phyloP scores from a whole-genome alignment of 53 echinoderm and acorn worm genomes.

The Pentamera pediparva region DNA sequence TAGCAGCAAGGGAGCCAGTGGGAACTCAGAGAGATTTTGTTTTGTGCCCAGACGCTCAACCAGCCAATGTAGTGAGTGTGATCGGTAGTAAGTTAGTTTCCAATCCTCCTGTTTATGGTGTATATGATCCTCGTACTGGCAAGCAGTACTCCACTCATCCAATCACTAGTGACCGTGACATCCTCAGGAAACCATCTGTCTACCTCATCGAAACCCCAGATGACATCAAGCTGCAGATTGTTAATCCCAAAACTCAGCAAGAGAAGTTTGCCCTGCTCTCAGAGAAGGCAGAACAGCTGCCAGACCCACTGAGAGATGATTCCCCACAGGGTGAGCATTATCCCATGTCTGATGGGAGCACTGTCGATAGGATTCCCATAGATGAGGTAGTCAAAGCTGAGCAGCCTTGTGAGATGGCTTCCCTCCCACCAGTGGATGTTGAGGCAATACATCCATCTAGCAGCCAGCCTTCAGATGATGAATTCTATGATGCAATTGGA shows the following conservation, averaged over 20 bases:
- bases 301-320: not conserved
- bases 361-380: not conserved
- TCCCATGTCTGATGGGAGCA: not conserved
- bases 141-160: constrained; percentile 49
- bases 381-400: not conserved
- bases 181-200: constrained; percentile 50
- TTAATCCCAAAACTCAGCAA: constrained; percentile 42
- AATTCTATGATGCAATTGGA: constrained; percentile 19
- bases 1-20: no score
- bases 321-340: not conserved
- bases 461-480: constrained; percentile 10
- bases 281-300: not conserved
- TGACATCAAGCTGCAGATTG: constrained; percentile 31
- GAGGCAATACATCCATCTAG: not conserved
- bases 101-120: not conserved
- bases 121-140: constrained; percentile 52
- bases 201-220: constrained; percentile 33
- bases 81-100: constrained; percentile 16
- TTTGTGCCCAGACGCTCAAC: no score
- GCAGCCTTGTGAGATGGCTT: no score
- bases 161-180: constrained; percentile 42
- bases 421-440: not conserved
- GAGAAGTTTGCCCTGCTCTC: constrained; percentile 2
- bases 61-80: not conserved
- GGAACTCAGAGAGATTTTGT: no score